A percentile compares a stretch with the other conserved stretches of the same genome.
Evolutionary conservation across 2,797 vertebrate species (phyloP).

Genomic region (Orestias chungarensis): DNA sequence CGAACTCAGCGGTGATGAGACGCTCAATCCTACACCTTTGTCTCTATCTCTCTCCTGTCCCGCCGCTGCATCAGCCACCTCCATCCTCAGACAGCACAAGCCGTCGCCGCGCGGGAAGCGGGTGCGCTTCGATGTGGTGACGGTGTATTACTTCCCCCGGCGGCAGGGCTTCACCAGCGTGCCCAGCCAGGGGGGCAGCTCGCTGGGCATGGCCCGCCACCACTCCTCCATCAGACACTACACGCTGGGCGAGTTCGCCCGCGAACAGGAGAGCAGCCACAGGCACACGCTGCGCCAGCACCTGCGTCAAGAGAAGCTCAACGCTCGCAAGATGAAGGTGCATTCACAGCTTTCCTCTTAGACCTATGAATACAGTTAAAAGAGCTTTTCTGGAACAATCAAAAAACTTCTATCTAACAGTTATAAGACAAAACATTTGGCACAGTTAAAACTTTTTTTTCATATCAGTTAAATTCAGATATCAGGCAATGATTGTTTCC

Average conservation of each 20-base stretch:
- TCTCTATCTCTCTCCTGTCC: not conserved
- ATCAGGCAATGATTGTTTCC: too few relatives aligned
- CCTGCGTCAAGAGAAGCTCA: conserved; percentile 95
- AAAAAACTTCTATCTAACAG: too few relatives aligned
- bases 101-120: conserved; percentile 85
- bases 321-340: conserved; percentile 95
- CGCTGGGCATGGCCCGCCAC: conserved; percentile 93
- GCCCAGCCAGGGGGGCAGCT: conserved; percentile 95
- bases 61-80: conserved; percentile 83
- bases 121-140: conserved; percentile 94
- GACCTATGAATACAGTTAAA: not conserved
- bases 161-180: conserved; percentile 96
- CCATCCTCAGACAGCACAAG: conserved; percentile 91
- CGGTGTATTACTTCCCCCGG: conserved; percentile 94
- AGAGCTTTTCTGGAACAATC: not conserved
- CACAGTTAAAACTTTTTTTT: too few relatives aligned
- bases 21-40: not conserved
- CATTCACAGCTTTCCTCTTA: not conserved
- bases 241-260: conserved; percentile 93
- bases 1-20: not conserved
- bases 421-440: too few relatives aligned
- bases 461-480: too few relatives aligned
- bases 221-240: conserved; percentile 92
- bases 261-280: conserved; percentile 91
- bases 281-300: conserved; percentile 89